Evolutionary conservation across 2,797 vertebrate genomes (phyloP).

Genomic region (Sebastiscus albofasciatus): DNA sequence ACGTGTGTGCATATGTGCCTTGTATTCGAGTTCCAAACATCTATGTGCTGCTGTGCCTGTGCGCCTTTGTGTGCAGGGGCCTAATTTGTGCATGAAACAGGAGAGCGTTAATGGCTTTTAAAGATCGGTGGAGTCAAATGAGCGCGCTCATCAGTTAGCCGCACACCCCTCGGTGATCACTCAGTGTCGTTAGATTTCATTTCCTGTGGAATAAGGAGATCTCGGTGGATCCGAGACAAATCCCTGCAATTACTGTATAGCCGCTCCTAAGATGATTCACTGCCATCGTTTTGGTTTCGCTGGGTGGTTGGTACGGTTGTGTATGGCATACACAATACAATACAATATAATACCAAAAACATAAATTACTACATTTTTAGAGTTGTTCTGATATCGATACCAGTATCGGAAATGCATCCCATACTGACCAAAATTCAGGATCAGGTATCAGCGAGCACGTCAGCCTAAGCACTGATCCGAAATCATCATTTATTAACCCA

Average conservation of each 20-base stretch:
- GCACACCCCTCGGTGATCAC: conserved; percentile 72
- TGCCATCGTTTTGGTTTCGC: conserved; percentile 52
- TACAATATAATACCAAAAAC: conserved; percentile 1
- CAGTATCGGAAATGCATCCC: too few species aligned
- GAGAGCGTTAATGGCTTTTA: conserved; percentile 79
- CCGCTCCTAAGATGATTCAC: conserved; percentile 68
- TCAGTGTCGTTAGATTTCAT: conserved; percentile 79
- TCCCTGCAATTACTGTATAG: conserved; percentile 67
- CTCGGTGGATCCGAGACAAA: conserved; percentile 75
- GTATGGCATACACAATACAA: not conserved
- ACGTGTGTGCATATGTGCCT: conserved; percentile 5
- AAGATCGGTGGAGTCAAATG: conserved; percentile 79
- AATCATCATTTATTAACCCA: too few species aligned
- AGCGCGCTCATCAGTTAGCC: conserved; percentile 73
- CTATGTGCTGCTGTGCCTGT: conserved; percentile 28
- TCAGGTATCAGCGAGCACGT: too few species aligned
- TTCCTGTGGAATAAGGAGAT: conserved; percentile 76
- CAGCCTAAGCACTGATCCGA: too few species aligned
- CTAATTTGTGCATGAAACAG: conserved; percentile 69
- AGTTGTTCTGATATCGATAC: not conserved
- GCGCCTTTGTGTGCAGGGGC: conserved; percentile 41
- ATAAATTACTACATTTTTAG: not conserved
- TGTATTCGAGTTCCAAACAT: conserved; percentile 37
- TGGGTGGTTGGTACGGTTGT: conserved; percentile 33
- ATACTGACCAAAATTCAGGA: too few species aligned